Base-by-base conservation (phyloP, 2,797 vertebrate genomes). In the Mus spretus region DNA sequence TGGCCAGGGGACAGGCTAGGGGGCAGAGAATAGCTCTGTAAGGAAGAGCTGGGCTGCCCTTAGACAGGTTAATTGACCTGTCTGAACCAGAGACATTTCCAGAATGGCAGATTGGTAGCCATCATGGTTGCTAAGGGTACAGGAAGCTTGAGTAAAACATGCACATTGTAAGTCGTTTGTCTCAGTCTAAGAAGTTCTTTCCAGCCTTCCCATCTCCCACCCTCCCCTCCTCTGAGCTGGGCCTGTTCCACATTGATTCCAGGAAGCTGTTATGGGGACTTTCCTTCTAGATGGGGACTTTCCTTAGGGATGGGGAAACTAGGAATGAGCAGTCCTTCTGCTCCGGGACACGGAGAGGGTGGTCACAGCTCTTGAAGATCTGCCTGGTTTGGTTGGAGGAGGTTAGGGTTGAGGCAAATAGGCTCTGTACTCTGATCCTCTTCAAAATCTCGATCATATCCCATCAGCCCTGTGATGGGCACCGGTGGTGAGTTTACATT, bases 231-330 rank as follows among this genome's bases (percentile, higher is more conserved):
- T 74, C 70, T 0, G 75, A 61, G 65, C 55, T 9, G 19, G 4
- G 61, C 87, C 88, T 65, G 15, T 12, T 44, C 85, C 57, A 11
- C 15, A 81, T 12, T 12, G 83, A 81, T 79, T 79, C 37, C 50
- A 0, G 0, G 31, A 57, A 63, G n/a, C 22, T 15, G 2, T 3
- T 3, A 40, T 0, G 0, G 31, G 53, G 9, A n/a, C 4, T 59
- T 47, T 92, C 26, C 63, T 55, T 0, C 28, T 67, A 85, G n/a
- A n/a, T n/a, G n/a, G n/a, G n/a, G n/a, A n/a, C n/a, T n/a, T n/a
- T n/a, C n/a, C n/a, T n/a, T n/a, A n/a, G n/a, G n/a, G 61, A 20
- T 63, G 24, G 57, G 81, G 59, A 12, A 28, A 47, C 26, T 31
- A 17, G 40, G 37, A 28, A 63, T 81, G 14, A 31, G 19, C 8